Evolutionary conservation across 2,797 vertebrate species (phyloP).

Genomic region (Sus cebifrons): DNA sequence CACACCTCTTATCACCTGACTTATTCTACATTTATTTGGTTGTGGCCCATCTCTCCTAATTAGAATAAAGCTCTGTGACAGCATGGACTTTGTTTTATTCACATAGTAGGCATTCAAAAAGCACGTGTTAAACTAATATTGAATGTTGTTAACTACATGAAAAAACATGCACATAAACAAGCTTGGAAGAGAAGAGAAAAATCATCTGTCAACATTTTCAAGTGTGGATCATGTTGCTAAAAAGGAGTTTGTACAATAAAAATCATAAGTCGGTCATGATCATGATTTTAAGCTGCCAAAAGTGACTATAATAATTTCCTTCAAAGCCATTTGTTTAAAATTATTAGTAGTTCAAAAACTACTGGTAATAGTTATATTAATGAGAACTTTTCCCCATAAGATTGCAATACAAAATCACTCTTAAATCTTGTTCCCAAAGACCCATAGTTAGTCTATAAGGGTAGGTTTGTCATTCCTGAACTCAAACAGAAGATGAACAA

Average conservation of each 20-base stretch:
- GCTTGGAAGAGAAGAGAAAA: conserved; percentile 54
- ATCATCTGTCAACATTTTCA: conserved; percentile 53
- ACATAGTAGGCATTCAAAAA: conserved; percentile 37
- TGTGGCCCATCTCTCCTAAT: conserved; percentile 4
- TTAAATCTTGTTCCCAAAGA: conserved; percentile 65
- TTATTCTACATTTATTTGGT: background rate
- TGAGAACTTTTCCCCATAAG: conserved; percentile 59
- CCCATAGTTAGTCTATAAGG: conserved; percentile 23
- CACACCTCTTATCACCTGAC: background rate
- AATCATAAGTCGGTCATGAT: background rate
- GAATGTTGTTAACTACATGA: conserved; percentile 53
- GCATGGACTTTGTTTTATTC: conserved; percentile 58
- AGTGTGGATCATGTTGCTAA: conserved; percentile 49
- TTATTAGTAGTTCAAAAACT: conserved; percentile 31
- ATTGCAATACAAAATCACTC: conserved; percentile 5
- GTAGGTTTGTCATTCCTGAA: background rate
- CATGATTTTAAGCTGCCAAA: conserved; percentile 63
- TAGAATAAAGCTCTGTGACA: conserved; percentile 11
- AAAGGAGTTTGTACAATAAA: conserved; percentile 59
- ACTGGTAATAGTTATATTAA: background rate
- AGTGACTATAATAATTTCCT: conserved; percentile 20
- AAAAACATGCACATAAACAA: conserved; percentile 62
- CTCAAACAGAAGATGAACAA: conserved; percentile 26
- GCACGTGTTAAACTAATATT: conserved; percentile 48
- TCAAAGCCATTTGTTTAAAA: conserved; percentile 43